These are phyloP conservation scores for Augochlora pura DNA, from an alignment of 1,140 invertebrate genomes.

Conservation along the genomic window DNA sequence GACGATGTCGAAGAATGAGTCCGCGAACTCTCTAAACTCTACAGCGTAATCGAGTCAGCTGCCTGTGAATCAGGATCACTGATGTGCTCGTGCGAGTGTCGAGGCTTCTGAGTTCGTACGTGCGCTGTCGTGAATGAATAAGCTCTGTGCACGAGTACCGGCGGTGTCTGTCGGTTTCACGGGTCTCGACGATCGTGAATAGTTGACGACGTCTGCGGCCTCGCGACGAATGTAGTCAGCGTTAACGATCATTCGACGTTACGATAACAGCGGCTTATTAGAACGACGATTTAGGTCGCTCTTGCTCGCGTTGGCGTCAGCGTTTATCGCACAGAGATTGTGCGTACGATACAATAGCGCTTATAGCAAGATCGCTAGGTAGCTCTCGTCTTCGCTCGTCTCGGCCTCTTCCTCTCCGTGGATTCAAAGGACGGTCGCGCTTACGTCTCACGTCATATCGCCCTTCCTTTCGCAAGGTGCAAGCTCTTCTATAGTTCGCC, in stretches of 20 bases:
- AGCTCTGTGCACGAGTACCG: slow-evolving; percentile 6
- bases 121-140: slow-evolving; percentile 7
- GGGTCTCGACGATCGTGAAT: not conserved
- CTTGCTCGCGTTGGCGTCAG: slow-evolving; percentile 18
- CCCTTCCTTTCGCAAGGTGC: slow-evolving; percentile 59
- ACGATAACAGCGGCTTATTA: slow-evolving; percentile 17
- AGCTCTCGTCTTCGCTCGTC: slow-evolving; percentile 13
- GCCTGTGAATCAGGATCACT: not conserved
- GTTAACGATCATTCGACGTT: slow-evolving; percentile 18
- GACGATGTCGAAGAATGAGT: not conserved
- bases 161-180: not conserved
- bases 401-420: slow-evolving; percentile 9
- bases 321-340: slow-evolving; percentile 44
- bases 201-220: not conserved
- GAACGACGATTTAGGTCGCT: not conserved
- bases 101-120: not conserved
- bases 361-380: slow-evolving; percentile 22
- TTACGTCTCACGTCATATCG: slow-evolving; percentile 74
- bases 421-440: slow-evolving; percentile 62
- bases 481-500: slow-evolving; percentile 69
- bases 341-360: slow-evolving; percentile 40
- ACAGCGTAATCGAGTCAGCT: not conserved
- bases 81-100: not conserved
- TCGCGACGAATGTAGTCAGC: not conserved
- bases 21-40: not conserved